Base-by-base conservation (phyloP, 2,797 vertebrate species). In the Onychomys torridus region DNA sequence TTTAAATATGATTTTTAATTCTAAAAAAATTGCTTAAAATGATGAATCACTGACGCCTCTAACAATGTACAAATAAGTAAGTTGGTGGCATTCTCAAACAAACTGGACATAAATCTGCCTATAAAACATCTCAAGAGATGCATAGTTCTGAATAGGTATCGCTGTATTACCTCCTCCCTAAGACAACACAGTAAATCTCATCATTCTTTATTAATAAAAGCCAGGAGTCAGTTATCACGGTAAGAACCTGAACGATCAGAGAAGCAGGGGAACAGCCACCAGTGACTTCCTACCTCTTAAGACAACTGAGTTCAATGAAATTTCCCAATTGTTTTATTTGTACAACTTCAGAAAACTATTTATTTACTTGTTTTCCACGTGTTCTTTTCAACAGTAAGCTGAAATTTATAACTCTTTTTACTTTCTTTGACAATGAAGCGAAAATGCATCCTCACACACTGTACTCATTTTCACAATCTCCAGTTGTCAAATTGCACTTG, bases 1-100 rank as follows among this genome's bases (percentile, higher is more conserved):
- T 91, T 91, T 92, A 79, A 90, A 13, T 82, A 49, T 61, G 57
- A 76, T 94, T 78, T 67, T 91, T 49, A 93, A 81, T 76, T 76
- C 43, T 34, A 73, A 69, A 55, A 46, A 67, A 57, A 21, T 52
- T 49, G 7, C 43, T n/a, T 77, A 63, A 77, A 77, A 89, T 83
- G 71, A 85, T 81, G 93, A 85, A 75, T 25, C 23, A 82, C 90
- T 34, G 25, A 94, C 71, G 21, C 11, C 6, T 92, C 10, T 93
- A 95, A 67, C 79, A 91, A 84, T 77, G 6, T 57, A 69, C 83
- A 93, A 86, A 32, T 91, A 83, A 86, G 25, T 93, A 83, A 83
- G n/a, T 75, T 91, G 37, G 84, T 37, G 91, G 59, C 63, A 94
- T 95, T 71, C n/a, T 96, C 19, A 97, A 83, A 95, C 52, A 93